A percentile compares a stretch with the other conserved stretches of the same genome.
phyloP scores from a whole-genome alignment of 2,797 vertebrate species.

The Synaphobranchus kaupii region DNA sequence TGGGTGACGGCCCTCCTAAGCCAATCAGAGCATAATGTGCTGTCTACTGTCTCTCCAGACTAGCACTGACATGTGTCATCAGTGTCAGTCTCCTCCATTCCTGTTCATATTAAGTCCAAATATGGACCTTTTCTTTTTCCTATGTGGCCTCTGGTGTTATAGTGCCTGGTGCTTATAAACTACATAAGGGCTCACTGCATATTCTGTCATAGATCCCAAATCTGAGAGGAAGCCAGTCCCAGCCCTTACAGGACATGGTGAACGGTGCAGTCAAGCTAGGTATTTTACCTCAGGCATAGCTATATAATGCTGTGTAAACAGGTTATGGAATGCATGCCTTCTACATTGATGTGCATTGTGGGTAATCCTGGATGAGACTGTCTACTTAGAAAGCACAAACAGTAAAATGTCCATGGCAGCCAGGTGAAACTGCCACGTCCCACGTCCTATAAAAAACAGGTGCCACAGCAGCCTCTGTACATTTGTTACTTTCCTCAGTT shows the following conservation, averaged over 20 bases:
- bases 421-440: not conserved
- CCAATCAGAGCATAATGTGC: not conserved
- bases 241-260: not conserved
- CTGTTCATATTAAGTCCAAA: not conserved
- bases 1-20: not conserved
- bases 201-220: not conserved
- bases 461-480: not conserved
- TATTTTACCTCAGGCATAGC: not conserved
- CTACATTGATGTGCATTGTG: not conserved
- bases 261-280: not conserved
- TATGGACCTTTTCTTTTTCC: not conserved
- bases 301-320: not conserved
- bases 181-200: not conserved
- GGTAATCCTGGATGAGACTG: not conserved
- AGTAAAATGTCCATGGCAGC: not conserved
- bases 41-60: not conserved
- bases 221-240: not conserved
- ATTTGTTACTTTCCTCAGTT: not conserved
- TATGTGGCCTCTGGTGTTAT: not conserved
- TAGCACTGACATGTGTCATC: not conserved
- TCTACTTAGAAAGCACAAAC: not conserved
- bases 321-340: not conserved
- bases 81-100: not conserved
- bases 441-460: not conserved
- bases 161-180: not conserved